These are phyloP conservation scores for Bos indicus DNA, from an alignment of 2,113 vertebrate species.

Conservation along the genomic window DNA sequence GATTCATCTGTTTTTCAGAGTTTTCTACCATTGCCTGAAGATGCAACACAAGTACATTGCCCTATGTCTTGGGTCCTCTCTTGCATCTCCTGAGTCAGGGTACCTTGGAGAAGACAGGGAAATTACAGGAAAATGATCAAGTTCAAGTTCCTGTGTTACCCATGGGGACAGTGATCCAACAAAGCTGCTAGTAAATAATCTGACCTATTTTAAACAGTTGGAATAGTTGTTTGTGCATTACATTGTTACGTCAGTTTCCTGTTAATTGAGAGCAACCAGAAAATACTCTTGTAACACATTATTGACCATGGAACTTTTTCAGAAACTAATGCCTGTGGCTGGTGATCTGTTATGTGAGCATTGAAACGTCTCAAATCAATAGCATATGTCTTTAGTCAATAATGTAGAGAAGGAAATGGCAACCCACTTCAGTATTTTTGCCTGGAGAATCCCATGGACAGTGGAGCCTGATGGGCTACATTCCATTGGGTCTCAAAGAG, in stretches of 20 bases:
- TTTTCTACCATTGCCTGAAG: not conserved
- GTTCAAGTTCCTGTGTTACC: not conserved
- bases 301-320: not conserved
- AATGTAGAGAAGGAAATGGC: not conserved
- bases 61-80: not conserved
- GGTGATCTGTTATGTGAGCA: not conserved
- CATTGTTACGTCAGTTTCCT: not conserved
- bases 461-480: not conserved
- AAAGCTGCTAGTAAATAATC: not conserved
- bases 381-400: not conserved
- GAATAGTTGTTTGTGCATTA: not conserved
- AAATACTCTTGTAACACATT: not conserved
- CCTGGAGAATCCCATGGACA: not conserved
- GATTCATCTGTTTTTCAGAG: not conserved
- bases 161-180: not conserved
- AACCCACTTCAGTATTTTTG: not conserved
- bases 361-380: not conserved
- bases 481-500: not conserved
- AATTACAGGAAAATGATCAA: not conserved
- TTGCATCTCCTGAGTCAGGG: not conserved
- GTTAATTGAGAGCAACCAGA: not conserved
- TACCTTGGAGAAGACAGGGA: not conserved
- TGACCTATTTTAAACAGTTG: not conserved
- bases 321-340: not conserved
- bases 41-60: not conserved